phyloP scores from a whole-genome alignment of 2,797 vertebrate species.

The Centropyge bicolor region DNA sequence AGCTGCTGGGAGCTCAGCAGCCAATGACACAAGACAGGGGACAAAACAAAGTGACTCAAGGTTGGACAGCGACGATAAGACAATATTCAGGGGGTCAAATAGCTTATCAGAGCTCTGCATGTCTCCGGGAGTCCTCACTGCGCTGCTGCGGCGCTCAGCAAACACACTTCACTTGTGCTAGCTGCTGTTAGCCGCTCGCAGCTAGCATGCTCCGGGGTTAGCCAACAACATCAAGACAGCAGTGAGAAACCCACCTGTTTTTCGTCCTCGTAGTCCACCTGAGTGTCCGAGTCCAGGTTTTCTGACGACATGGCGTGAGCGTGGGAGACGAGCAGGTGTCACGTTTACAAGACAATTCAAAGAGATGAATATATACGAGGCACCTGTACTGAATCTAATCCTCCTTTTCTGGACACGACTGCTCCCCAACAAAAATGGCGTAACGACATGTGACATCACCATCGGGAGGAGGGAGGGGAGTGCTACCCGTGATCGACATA shows the following conservation, averaged over 20 bases:
- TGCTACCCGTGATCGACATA: constrained; percentile 47
- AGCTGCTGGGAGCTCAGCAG: constrained; percentile 59
- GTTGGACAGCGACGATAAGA: constrained; percentile 5
- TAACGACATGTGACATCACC: constrained; percentile 79
- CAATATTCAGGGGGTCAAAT: neutral
- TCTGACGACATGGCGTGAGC: constrained; percentile 83
- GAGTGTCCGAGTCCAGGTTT: constrained; percentile 85
- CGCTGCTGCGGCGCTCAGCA: constrained; percentile 17
- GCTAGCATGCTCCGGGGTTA: constrained; percentile 67
- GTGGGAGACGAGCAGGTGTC: constrained; percentile 52
- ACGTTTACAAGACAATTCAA: constrained; percentile 39
- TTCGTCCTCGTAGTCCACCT: constrained; percentile 85
- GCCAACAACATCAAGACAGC: constrained; percentile 67
- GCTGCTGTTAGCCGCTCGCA: constrained; percentile 59
- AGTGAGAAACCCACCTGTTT: constrained; percentile 84
- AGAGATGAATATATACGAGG: constrained; percentile 24
- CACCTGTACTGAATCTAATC: constrained; percentile 69
- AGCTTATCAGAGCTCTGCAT: neutral
- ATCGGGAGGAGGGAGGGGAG: neutral
- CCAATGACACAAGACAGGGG: constrained; percentile 73
- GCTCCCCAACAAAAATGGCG: constrained; percentile 87
- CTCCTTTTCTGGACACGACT: constrained; percentile 76
- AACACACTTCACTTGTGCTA: constrained; percentile 58
- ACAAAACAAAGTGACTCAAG: constrained; percentile 68
- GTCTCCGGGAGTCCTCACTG: neutral